Evolutionary conservation across 2,888 invertebrate species (phyloP).

Genomic region (Cheilosia variabilis): DNA sequence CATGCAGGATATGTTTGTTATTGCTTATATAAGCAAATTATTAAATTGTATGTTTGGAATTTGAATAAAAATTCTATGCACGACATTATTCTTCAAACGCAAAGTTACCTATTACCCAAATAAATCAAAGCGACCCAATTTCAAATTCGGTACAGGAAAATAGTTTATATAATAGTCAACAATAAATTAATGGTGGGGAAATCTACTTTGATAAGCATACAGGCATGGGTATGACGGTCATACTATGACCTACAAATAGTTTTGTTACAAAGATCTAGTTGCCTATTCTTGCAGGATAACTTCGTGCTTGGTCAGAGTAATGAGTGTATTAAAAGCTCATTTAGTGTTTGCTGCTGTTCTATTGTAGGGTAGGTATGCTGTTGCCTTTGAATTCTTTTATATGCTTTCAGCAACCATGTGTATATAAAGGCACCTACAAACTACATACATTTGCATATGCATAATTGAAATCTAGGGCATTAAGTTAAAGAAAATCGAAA

Average conservation of each 20-base stretch:
- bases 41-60: background rate
- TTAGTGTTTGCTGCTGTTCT: slow-evolving; percentile 26
- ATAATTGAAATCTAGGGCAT: slow-evolving; percentile 64
- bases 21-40: too few species aligned
- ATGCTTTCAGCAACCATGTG: slow-evolving; percentile 23
- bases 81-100: slow-evolving; percentile 4
- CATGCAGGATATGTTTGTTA: too few species aligned
- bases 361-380: too few species aligned
- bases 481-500: slow-evolving; percentile 66
- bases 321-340: slow-evolving; percentile 61
- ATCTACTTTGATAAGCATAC: background rate
- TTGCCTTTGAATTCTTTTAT: background rate
- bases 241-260: slow-evolving; percentile 47
- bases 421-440: too few species aligned
- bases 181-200: slow-evolving; percentile 7
- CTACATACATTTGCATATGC: slow-evolving; percentile 54
- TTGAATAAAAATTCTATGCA: slow-evolving; percentile 6
- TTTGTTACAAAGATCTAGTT: slow-evolving; percentile 19
- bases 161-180: slow-evolving; percentile 22
- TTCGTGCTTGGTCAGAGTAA: slow-evolving; percentile 50
- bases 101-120: background rate
- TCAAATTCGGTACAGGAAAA: background rate
- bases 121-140: slow-evolving; percentile 41
- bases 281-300: slow-evolving; percentile 21
- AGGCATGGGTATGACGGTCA: slow-evolving; percentile 31